Evolutionary conservation across 64 coral and sea anemone genomes (phyloP), one percentile per base, ranked within the genome.

Genomic region (Anthopleura sola): DNA sequence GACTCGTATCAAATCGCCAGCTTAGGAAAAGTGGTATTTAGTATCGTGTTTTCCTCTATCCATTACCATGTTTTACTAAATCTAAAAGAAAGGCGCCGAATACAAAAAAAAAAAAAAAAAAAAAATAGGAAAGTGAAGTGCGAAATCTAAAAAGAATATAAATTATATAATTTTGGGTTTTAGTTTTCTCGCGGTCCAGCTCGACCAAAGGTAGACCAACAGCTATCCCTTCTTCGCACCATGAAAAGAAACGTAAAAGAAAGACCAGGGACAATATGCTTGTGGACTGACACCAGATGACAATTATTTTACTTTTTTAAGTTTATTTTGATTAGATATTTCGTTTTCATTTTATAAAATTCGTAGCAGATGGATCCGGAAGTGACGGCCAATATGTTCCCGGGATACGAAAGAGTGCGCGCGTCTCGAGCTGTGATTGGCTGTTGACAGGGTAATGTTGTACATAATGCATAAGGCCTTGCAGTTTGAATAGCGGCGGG

Each of bases 401-500:
- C 90, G 77, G 90, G 94, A 90, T 91, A 86, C 76, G 81, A 85
- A 83, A 89, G 78, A 86, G 83, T 92, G 83, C 46, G 86, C 84
- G 88, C 83, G 60, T 83, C 82, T 69, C 80, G 83, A 62, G 71
- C 78, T 85, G 77, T 96, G 94, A 96, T 96, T 96, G 94, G 94
- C 68, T 96, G 83, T 49, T 62, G 23, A 2, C 36, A 78, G 64
- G n/a, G 75, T 28, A 53, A 88, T 86, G 68, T 48, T 96, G 91
- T 92, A 86, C 85, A 92, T 77, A 80, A 88, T 84, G 44, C 87
- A 87, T 68, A 66, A 78, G 71, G 75, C 68, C 66, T 36, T 40
- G 86, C 76, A 85, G 86, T 96, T 96, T 89, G 87, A 96, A 96
- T 82, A 83, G 90, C 88, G 82, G 87, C 81, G 78, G 90, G 86